These are phyloP conservation scores for Micronisus gabar DNA, from an alignment of 2,113 vertebrate species.

Conservation along the genomic window DNA sequence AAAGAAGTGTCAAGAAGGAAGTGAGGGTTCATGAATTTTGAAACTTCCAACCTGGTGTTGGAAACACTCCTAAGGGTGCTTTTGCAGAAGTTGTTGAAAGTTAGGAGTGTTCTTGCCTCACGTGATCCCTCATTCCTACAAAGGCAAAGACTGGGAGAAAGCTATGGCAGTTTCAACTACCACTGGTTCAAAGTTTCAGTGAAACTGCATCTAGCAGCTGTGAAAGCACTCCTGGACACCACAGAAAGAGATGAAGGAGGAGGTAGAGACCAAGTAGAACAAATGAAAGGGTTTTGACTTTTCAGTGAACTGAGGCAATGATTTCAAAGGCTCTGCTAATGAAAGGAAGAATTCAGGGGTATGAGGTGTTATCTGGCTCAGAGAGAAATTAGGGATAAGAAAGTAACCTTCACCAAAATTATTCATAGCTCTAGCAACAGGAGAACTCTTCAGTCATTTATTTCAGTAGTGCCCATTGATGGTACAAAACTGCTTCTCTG, in stretches of 20 bases:
- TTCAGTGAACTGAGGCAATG: background rate
- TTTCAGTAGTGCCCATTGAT: background rate
- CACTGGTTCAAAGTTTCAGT: background rate
- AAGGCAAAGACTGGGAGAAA: background rate
- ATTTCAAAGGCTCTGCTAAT: background rate
- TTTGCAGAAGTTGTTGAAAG: background rate
- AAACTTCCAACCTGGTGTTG: background rate
- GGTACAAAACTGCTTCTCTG: background rate
- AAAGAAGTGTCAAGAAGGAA: background rate
- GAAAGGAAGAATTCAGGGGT: background rate
- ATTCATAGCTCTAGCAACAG: background rate
- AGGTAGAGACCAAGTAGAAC: background rate
- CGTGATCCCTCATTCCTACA: background rate
- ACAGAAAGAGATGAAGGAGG: background rate
- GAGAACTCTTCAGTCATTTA: background rate
- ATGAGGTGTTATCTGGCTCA: background rate
- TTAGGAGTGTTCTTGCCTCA: background rate
- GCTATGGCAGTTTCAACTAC: background rate
- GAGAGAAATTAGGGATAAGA: background rate
- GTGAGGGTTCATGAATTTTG: background rate
- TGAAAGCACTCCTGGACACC: background rate
- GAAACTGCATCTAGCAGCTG: background rate
- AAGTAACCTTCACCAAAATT: background rate
- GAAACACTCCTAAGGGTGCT: background rate
- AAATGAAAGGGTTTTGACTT: background rate